These are phyloP conservation scores for Trichosurus vulpecula DNA, from an alignment of 2,797 vertebrate species.

Conservation along the genomic window DNA sequence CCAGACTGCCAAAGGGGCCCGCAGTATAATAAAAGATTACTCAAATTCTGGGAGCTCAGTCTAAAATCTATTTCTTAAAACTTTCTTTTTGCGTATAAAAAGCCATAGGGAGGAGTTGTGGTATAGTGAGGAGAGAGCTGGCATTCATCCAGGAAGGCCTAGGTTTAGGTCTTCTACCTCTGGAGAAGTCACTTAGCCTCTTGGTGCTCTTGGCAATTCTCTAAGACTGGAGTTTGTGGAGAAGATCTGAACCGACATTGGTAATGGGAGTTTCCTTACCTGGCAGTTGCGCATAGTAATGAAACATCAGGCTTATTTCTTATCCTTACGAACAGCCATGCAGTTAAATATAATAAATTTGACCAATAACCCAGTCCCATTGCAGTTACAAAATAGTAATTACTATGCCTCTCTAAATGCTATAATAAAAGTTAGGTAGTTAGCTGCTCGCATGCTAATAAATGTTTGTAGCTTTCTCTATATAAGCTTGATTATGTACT, in stretches of 20 bases:
- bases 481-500: conserved; percentile 5
- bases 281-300: background rate
- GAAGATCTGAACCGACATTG: background rate
- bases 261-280: background rate
- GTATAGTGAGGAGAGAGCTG: background rate
- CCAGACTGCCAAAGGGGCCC: background rate
- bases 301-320: background rate
- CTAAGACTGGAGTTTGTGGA: background rate
- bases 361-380: background rate
- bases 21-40: background rate
- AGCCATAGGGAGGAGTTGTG: background rate
- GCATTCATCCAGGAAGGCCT: background rate
- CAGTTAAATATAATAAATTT: background rate
- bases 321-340: background rate
- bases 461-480: background rate
- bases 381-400: background rate
- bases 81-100: background rate
- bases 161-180: background rate
- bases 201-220: background rate
- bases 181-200: background rate
- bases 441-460: background rate
- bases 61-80: background rate
- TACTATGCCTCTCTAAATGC: background rate
- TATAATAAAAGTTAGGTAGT: background rate
- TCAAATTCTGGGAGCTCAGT: background rate